Evolutionary conservation across 2,113 vertebrate genomes (phyloP), one percentile per base, ranked within the genome.

Genomic region (Apistogramma diplotaenia): DNA sequence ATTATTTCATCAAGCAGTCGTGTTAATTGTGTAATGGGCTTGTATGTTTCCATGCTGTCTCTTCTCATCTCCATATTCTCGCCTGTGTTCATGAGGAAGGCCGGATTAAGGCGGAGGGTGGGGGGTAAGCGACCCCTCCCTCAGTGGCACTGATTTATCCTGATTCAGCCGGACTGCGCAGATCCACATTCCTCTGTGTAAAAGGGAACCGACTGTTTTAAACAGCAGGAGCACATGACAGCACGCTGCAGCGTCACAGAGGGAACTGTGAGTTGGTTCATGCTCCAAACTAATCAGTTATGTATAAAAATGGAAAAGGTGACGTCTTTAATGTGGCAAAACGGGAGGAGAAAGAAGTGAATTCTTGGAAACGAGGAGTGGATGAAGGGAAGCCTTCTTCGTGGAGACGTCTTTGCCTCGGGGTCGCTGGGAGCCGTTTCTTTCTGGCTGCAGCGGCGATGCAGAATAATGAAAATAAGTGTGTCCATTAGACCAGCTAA

Each of bases 401-500:
- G 61, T 89, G 31, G 12, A 85, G 59, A 82, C 46, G 6, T 56
- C 11, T 1, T 43, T 46, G 88, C 85, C 51, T 4, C 23, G 1
- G 87, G 89, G 78, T n/a, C 12, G 6, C 33, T 75, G 2, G 82
- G 12, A 37, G 72, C 59, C 81, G 60, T 78, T 85, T 88, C 70
- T 87, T 82, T 86, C 54, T 18, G 33, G 78, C 76, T 76, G 79
- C 43, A 61, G 86, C 89, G 87, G 74, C 56, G 76, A 92, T 81
- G 85, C 91, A 93, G 88, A 91, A 91, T 93, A 91, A 92, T 93
- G 90, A 93, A 92, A 93, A 93, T 93, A 94, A 94, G 92, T 91
- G 90, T 93, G 92, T 91, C 90, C 85, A 93, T 93, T 89, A 89
- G 87, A 91, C 56, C 84, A 91, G 90, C 72, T 94, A 91, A 94